A percentile compares a stretch with the other conserved stretches of the same genome.
Conservation (phyloP, 2,888 invertebrate species). For the Sclerodermus sp. region DNA sequence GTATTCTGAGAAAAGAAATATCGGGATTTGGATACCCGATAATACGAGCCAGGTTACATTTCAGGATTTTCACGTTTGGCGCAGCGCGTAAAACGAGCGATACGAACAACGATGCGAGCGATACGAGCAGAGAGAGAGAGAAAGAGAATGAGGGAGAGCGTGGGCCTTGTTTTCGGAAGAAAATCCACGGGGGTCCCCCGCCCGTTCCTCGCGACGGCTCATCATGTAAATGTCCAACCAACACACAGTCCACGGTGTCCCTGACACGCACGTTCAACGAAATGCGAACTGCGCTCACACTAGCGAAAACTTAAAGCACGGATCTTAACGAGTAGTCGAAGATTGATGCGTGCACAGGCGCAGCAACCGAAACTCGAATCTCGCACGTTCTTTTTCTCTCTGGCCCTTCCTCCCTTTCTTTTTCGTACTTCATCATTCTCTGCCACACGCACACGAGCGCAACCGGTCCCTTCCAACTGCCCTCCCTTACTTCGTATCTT, state of each 20-base stretch:
- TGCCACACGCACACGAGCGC: constrained; percentile 8
- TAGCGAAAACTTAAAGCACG: constrained; percentile 41
- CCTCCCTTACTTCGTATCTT: neutral
- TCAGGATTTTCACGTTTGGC: constrained; percentile 14
- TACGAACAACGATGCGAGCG: no score
- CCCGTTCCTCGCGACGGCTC: constrained; percentile 18
- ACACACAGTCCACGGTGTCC: constrained; percentile 16
- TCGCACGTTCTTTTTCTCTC: constrained; percentile 23
- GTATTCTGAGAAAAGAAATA: constrained; percentile 20
- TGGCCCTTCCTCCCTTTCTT: constrained; percentile 10
- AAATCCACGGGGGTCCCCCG: constrained; percentile 45
- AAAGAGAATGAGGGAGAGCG: no score
- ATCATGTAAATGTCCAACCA: constrained; percentile 45
- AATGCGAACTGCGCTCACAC: constrained; percentile 20
- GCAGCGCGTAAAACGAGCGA: no score
- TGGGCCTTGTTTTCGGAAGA: constrained; percentile 35
- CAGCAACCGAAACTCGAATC: constrained; percentile 14
- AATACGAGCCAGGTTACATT: neutral
- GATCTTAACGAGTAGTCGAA: constrained; percentile 54
- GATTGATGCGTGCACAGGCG: constrained; percentile 53
- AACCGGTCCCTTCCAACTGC: neutral
- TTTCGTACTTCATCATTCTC: constrained; percentile 22
- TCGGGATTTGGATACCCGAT: neutral
- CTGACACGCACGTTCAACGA: constrained; percentile 28
- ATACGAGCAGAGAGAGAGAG: no score